phyloP scores from a whole-genome alignment of 2,113 vertebrate species.

The Anoplopoma fimbria region DNA sequence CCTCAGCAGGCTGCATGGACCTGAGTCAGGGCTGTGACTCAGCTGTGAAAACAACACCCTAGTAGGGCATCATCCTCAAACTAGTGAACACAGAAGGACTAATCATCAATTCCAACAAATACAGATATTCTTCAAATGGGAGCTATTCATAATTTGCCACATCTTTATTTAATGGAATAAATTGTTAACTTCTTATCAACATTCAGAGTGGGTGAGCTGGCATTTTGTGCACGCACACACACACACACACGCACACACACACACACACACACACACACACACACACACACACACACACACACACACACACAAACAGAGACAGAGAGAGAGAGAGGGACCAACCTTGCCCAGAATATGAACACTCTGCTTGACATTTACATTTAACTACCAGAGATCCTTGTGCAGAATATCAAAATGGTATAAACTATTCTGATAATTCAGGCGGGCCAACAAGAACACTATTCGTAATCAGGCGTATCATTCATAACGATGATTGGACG shows the following conservation, averaged over 20 bases:
- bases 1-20: slow-evolving; percentile 32
- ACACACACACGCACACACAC: too few species aligned
- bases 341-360: slow-evolving; percentile 27
- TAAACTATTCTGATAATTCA: neutral
- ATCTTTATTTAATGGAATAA: neutral
- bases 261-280: neutral
- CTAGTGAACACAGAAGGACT: neutral
- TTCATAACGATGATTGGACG: too few species aligned
- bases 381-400: slow-evolving; percentile 16
- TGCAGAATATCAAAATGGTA: slow-evolving; percentile 17
- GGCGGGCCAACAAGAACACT: too few species aligned
- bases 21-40: slow-evolving; percentile 41
- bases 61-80: neutral
- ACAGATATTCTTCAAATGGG: neutral
- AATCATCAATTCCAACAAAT: neutral
- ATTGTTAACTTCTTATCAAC: slow-evolving; percentile 21
- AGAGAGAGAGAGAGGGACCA: neutral
- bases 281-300: neutral
- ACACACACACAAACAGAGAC: slow-evolving; percentile 8
- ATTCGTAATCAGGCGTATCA: too few species aligned
- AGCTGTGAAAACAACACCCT: slow-evolving; percentile 7
- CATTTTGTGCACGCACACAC: slow-evolving; percentile 2
- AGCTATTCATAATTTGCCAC: neutral
- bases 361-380: slow-evolving; percentile 44
- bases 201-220: too few species aligned